Evolutionary conservation across 2,113 vertebrate genomes (phyloP), one percentile per base, ranked within the genome.

Genomic region (Tretioscincus oriximinensis): DNA sequence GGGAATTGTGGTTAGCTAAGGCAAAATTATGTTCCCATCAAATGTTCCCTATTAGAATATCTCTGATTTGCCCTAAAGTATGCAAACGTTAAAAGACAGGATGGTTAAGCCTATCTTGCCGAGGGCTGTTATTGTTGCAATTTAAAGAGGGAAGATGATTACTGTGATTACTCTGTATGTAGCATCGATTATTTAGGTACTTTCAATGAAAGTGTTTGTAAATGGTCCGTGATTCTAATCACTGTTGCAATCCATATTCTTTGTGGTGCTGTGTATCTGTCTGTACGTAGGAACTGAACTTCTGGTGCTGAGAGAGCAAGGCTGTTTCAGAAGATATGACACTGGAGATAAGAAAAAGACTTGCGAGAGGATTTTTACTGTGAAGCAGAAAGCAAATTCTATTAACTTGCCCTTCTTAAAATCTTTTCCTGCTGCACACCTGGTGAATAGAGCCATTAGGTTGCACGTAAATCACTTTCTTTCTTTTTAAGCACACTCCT

Each of bases 161-260:
- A 71, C 41, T 85, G 90, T 89, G 85, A 89, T 90, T 88, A 82
- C 86, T 89, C 86, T 84, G 73, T 88, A 84, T 87, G 71, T 0
- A 49, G 83, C 84, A 90, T 85, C 85, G 77, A 81, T 90, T 88
- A 70, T 86, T 86, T 31, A 66, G 72, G 41, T 94, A 90, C 90
- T 94, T 92, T 90, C 90, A 92, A 82, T 92, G 92, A 92, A 93
- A 93, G 92, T 83, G 49, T 86, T 81, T 91, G 82, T 79, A 83
- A 83, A 90, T 88, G 81, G 70, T 87, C 81, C 84, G 84, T 88
- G 89, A 91, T 92, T 93, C 84, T 83, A 86, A 92, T 90, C 89
- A 88, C 87, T 61, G 1, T 61, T 90, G 85, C 88, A 87, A 81
- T 79, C 0, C 1, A 80, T 74, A 78, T 70, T 76, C 85, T 86